phyloP scores from a whole-genome alignment of 2,888 invertebrate genomes.

The Mactromeris polynyma region DNA sequence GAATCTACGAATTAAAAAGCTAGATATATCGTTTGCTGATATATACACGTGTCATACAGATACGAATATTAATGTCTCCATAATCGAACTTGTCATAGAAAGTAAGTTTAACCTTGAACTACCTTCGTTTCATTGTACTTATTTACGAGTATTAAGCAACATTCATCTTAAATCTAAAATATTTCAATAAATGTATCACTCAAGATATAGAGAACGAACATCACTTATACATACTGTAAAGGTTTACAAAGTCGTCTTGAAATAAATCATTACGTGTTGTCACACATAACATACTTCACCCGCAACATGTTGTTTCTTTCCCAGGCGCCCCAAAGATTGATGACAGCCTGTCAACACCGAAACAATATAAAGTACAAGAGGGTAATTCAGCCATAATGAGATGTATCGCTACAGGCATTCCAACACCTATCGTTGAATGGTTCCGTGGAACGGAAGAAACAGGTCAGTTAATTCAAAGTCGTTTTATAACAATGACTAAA shows the following conservation, averaged over 20 bases:
- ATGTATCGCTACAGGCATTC: constrained; percentile 9
- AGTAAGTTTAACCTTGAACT: too few species aligned
- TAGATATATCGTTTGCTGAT: constrained; percentile 8
- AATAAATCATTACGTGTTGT: too few species aligned
- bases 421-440: constrained; percentile 13
- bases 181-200: too few species aligned
- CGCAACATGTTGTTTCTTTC: not conserved
- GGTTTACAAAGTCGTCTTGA: too few species aligned
- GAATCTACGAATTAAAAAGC: constrained; percentile 11
- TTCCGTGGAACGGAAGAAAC: not conserved
- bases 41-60: constrained; percentile 21
- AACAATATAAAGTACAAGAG: not conserved
- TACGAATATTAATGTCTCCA: not conserved
- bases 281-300: not conserved
- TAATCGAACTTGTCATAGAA: not conserved
- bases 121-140: too few species aligned
- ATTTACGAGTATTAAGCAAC: too few species aligned
- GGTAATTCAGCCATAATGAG: not conserved
- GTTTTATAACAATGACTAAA: not conserved
- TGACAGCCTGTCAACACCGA: not conserved
- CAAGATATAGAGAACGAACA: too few species aligned
- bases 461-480: not conserved
- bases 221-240: too few species aligned
- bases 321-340: not conserved
- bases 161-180: too few species aligned